A percentile compares a stretch with the other conserved stretches of the same genome.
Evolutionary conservation across 2,113 vertebrate genomes (phyloP).

Genomic region (Malurus elegans): DNA sequence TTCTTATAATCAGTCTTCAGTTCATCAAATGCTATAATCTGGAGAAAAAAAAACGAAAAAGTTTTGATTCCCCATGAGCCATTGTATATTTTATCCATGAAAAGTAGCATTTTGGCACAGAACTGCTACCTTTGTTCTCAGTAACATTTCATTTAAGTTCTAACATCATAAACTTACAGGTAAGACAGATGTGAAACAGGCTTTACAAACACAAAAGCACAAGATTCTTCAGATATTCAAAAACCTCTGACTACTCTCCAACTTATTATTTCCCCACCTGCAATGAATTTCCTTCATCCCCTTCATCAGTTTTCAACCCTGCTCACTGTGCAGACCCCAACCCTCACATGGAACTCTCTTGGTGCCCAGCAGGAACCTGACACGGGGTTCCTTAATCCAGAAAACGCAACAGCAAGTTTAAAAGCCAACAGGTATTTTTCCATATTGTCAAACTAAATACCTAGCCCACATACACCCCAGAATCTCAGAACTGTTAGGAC

Average conservation of each 20-base stretch:
- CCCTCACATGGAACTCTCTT: rapidly evolving
- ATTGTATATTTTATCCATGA: not conserved
- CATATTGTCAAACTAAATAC: not conserved
- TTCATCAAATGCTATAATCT: constrained; percentile 99
- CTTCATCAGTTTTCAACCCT: not conserved
- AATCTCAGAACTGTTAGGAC: not conserved
- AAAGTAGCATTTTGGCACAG: not conserved
- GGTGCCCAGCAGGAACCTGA: not conserved
- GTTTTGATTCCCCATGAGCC: not conserved
- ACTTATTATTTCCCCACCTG: not conserved
- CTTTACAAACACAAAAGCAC: not conserved
- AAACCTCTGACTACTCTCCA: not conserved
- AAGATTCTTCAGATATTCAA: not conserved
- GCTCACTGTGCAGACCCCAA: rapidly evolving
- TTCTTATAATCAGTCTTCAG: constrained; percentile 99
- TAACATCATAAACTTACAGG: not conserved
- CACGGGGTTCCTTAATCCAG: not conserved
- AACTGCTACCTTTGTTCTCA: not conserved
- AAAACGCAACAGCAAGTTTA: not conserved
- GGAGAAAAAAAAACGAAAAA: constrained; percentile 19
- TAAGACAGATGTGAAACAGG: not conserved
- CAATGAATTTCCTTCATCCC: rapidly evolving
- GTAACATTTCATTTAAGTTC: not conserved
- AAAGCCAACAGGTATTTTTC: not conserved
- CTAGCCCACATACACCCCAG: rapidly evolving